Percentiles rank a stretch among this genome's conserved stretches.
These are phyloP conservation scores for Mantis religiosa DNA, from an alignment of 2,888 invertebrate species.

Conservation along the genomic window DNA sequence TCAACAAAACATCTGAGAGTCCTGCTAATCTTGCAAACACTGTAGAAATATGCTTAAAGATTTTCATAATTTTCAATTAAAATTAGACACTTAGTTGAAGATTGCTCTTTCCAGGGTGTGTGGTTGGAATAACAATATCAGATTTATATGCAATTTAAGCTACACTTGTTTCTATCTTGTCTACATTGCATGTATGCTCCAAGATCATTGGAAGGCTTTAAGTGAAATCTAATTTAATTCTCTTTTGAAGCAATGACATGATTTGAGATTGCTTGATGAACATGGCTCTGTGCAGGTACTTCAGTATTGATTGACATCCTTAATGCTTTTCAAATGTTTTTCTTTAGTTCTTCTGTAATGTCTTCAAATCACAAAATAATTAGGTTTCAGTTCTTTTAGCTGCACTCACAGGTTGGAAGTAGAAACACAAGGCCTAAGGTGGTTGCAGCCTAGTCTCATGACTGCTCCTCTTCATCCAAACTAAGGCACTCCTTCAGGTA, in stretches of 20 bases:
- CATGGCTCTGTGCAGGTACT: neutral
- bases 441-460: conserved; percentile 8
- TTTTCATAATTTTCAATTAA: no score
- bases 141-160: neutral
- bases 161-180: neutral
- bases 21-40: no score
- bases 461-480: conserved; percentile 55
- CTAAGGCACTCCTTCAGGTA: conserved; percentile 87
- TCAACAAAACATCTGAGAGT: no score
- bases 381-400: neutral
- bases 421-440: neutral
- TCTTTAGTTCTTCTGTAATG: neutral
- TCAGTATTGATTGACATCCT: neutral
- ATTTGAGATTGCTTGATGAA: neutral
- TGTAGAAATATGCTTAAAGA: no score
- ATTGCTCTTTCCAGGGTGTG: no score
- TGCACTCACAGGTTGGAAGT: neutral
- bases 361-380: neutral
- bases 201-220: no score
- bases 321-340: neutral
- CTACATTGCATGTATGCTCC: neutral
- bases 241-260: neutral
- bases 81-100: no score
- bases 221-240: no score
- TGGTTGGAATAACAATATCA: no score